Percentiles rank a stretch among this genome's conserved stretches.
These are phyloP conservation scores for Ichneumon xanthorius DNA, from an alignment of 2,888 invertebrate species.

Conservation along the genomic window DNA sequence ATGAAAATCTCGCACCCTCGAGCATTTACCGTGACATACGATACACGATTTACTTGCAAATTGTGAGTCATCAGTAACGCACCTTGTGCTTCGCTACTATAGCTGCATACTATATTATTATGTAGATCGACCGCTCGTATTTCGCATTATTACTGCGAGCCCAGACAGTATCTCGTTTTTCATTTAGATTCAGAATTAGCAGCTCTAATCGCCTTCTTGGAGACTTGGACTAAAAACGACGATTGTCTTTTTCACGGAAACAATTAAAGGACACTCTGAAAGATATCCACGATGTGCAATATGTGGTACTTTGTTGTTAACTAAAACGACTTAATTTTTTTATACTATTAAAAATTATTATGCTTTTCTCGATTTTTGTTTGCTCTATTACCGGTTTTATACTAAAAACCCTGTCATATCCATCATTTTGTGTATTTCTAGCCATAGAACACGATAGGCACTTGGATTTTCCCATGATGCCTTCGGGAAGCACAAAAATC, in stretches of 20 bases:
- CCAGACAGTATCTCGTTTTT: slow-evolving; percentile 25
- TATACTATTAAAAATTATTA: background rate
- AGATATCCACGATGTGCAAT: background rate
- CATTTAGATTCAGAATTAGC: slow-evolving; percentile 24
- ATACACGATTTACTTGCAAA: slow-evolving; percentile 64
- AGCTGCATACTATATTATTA: slow-evolving; percentile 35
- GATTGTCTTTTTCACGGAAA: slow-evolving; percentile 4
- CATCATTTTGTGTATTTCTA: no score
- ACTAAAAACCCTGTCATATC: background rate
- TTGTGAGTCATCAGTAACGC: slow-evolving; percentile 64
- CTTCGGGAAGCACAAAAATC: no score
- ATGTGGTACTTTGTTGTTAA: background rate
- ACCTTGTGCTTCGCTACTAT: slow-evolving; percentile 29
- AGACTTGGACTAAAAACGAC: slow-evolving; percentile 7
- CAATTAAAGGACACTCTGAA: background rate
- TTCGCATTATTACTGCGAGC: slow-evolving; percentile 41
- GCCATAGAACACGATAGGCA: no score
- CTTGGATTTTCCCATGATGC: no score
- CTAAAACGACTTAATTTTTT: background rate
- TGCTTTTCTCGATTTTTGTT: background rate
- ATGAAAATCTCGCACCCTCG: slow-evolving; percentile 59
- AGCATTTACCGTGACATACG: slow-evolving; percentile 58
- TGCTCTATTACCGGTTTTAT: background rate
- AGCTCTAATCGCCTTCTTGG: slow-evolving; percentile 11
- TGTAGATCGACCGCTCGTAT: slow-evolving; percentile 35